Evolutionary conservation across 2,797 vertebrate genomes (phyloP).

Genomic region (Spondyliosoma cantharus): DNA sequence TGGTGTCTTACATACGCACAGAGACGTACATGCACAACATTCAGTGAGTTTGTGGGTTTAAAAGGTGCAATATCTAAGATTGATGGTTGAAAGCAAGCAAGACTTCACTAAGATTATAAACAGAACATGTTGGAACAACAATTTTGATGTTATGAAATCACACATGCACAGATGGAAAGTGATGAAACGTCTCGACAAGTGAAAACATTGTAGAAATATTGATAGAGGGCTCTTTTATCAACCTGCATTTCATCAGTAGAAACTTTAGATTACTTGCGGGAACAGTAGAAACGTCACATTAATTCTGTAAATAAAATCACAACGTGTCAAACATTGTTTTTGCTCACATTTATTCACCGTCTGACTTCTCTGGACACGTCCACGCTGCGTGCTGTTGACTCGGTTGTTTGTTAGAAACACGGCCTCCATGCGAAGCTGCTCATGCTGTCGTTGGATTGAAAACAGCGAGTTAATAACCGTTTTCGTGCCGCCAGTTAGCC

Average conservation of each 20-base stretch:
- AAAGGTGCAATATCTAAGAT: too few species aligned
- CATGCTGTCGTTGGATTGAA: constrained; percentile 31
- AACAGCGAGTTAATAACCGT: constrained; percentile 44
- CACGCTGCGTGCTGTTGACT: constrained; percentile 12
- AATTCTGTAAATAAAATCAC: constrained; percentile 15
- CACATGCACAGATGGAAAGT: background rate
- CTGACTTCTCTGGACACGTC: constrained; percentile 22
- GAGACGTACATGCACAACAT: background rate
- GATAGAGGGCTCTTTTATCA: background rate
- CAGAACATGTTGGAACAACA: too few species aligned
- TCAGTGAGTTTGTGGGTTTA: background rate
- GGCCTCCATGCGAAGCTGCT: constrained; percentile 20
- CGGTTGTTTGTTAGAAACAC: constrained; percentile 44
- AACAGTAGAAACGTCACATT: background rate
- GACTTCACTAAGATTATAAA: too few species aligned
- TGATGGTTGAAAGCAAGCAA: too few species aligned
- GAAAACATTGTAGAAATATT: background rate
- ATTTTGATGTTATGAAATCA: background rate
- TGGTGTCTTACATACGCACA: background rate
- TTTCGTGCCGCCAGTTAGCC: constrained; percentile 42
- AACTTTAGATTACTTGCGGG: background rate
- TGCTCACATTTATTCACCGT: constrained; percentile 30
- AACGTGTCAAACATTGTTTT: constrained; percentile 23
- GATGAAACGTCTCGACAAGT: background rate
- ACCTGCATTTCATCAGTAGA: background rate